Percentiles rank a stretch among this genome's conserved stretches.
phyloP scores from a whole-genome alignment of 1,140 invertebrate genomes.

The Zaprionus inermis region DNA sequence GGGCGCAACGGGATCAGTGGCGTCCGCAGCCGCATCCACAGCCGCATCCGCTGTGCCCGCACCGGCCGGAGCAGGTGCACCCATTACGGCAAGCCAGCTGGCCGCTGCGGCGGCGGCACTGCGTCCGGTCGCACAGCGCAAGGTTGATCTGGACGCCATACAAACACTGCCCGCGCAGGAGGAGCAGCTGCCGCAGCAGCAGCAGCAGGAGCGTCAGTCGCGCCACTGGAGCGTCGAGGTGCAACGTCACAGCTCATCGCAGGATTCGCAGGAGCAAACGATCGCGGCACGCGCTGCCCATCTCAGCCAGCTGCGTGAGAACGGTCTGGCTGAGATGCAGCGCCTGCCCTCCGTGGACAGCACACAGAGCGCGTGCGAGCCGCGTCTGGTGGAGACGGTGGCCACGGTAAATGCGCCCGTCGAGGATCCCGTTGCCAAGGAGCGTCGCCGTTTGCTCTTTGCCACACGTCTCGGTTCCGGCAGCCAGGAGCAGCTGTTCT shows the following conservation, averaged over 20 bases:
- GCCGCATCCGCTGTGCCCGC: neutral
- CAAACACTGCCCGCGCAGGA: conserved; percentile 73
- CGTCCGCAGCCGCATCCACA: neutral
- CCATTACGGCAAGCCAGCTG: conserved; percentile 64
- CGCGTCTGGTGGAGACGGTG: conserved; percentile 66
- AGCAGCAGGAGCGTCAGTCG: conserved; percentile 6
- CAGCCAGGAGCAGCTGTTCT: conserved; percentile 84
- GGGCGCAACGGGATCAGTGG: neutral
- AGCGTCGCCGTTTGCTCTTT: conserved; percentile 83
- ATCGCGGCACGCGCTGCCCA: conserved; percentile 61
- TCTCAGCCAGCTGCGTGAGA: conserved; percentile 56
- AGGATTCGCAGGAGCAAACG: conserved; percentile 67
- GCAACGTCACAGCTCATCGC: conserved; percentile 61
- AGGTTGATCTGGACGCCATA: conserved; percentile 76
- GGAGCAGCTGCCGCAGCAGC: conserved; percentile 51
- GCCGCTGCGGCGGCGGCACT: conserved; percentile 64
- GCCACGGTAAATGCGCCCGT: conserved; percentile 61
- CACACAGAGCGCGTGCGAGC: conserved; percentile 70
- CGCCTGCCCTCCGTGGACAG: conserved; percentile 71
- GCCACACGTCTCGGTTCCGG: conserved; percentile 84
- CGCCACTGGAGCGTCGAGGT: conserved; percentile 74
- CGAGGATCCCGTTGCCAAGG: conserved; percentile 66
- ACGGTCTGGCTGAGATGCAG: conserved; percentile 50
- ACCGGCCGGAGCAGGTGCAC: conserved; percentile 42
- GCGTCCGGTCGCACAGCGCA: conserved; percentile 56